These are phyloP conservation scores for Polymixis flavicincta DNA, from an alignment of 2,888 invertebrate genomes.

Conservation along the genomic window DNA sequence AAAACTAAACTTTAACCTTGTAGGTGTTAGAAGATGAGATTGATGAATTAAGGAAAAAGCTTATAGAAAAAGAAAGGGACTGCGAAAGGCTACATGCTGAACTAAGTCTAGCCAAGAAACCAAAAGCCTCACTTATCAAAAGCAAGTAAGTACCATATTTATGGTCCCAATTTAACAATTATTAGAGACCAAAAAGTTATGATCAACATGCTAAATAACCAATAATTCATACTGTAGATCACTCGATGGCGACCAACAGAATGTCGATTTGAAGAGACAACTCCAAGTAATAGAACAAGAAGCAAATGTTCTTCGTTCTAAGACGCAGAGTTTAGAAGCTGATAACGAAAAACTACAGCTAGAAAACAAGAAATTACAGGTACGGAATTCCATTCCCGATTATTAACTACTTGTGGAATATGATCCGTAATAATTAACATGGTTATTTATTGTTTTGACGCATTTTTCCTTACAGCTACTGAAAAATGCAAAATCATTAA, in stretches of 20 bases:
- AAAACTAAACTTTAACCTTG: conserved; percentile 22
- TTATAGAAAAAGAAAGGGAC: conserved; percentile 95
- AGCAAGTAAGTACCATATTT: conserved; percentile 90
- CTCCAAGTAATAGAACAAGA: conserved; percentile 95
- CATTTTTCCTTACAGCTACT: conserved; percentile 82
- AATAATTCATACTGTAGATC: conserved; percentile 84
- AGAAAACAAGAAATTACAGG: conserved; percentile 94
- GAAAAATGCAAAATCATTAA: conserved; percentile 89
- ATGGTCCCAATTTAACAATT: not conserved
- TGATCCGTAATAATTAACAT: too few relatives aligned
- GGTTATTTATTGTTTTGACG: not conserved
- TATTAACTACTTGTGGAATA: not conserved
- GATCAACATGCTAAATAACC: not conserved
- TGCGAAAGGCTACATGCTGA: conserved; percentile 94
- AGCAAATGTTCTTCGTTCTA: conserved; percentile 92
- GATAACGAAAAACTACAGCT: conserved; percentile 94
- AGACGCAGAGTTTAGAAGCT: conserved; percentile 92
- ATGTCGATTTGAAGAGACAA: conserved; percentile 93
- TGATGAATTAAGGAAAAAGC: conserved; percentile 93
- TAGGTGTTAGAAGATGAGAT: conserved; percentile 94
- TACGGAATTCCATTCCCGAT: conserved; percentile 57
- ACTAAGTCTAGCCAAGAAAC: conserved; percentile 91
- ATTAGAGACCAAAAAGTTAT: not conserved
- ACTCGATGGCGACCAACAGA: conserved; percentile 91
- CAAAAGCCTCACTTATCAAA: conserved; percentile 91